Evolutionary conservation across 2,888 invertebrate species (phyloP).

Genomic region (Xanthia togata): DNA sequence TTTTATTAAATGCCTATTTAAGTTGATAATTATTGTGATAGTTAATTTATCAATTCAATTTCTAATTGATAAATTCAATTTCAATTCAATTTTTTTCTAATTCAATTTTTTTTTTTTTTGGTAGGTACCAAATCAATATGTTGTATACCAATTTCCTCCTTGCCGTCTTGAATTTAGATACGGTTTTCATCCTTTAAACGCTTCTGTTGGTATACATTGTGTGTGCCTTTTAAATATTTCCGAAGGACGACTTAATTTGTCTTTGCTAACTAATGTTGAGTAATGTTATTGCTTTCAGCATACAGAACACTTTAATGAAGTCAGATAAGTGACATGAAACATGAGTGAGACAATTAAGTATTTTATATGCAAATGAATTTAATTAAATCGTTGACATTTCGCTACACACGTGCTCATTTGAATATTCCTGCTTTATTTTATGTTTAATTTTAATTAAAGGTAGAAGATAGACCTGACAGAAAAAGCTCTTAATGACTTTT

Average conservation of each 20-base stretch:
- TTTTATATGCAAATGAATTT: slow-evolving; percentile 60
- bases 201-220: too few species aligned
- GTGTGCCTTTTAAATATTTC: neutral
- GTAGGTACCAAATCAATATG: neutral
- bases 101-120: too few species aligned
- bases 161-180: too few species aligned
- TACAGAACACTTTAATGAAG: slow-evolving; percentile 29
- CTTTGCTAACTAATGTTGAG: slow-evolving; percentile 2
- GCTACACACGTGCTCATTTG: slow-evolving; percentile 27
- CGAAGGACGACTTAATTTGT: neutral
- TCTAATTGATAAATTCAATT: too few species aligned
- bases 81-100: too few species aligned
- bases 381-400: slow-evolving; percentile 52
- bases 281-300: slow-evolving; percentile 1
- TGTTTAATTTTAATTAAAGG: slow-evolving; percentile 33
- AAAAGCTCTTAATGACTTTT: neutral
- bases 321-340: slow-evolving; percentile 33
- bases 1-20: neutral
- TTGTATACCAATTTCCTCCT: neutral
- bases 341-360: slow-evolving; percentile 53
- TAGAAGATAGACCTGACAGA: neutral
- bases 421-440: slow-evolving; percentile 44
- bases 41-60: too few species aligned
- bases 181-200: neutral
- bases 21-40: neutral